Evolutionary conservation across 2,113 vertebrate genomes (phyloP), one percentile per base, ranked within the genome.

Genomic region (Cyprinodon brontotheroides): DNA sequence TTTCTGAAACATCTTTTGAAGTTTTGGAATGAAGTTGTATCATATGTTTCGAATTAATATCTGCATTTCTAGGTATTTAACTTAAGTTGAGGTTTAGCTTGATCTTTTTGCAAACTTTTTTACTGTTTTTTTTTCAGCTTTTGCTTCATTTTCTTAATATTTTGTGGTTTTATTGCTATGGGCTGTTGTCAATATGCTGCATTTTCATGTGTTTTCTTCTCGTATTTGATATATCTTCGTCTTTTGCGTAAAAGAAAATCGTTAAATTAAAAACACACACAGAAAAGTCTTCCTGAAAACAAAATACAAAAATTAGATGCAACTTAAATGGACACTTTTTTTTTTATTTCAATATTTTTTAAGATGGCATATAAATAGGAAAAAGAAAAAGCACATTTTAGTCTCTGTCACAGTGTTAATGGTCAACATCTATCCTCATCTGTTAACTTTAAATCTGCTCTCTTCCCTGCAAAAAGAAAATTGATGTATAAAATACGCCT

Each of bases 391-490:
- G 50, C 50, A n/a, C 50, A 57, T 57, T 57, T n/a, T 57, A 57
- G 50, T 65, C 57, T 15, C 45, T 48, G 62, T 1, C 22, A 13
- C n/a, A 36, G 68, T 57, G 45, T 57, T 76, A 48, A 60, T 70
- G 43, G 69, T 79, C 61, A 76, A 78, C 57, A 70, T 80, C 78
- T 61, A 9, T 59, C 50, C 50, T 57, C 40, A 63, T 59, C 77
- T 78, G 50, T 76, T 69, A 57, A 74, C 68, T 62, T 61, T 65
- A 77, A 72, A 70, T 68, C 79, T 81, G 79, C 77, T 74, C 45
- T 67, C 62, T 53, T 13, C 84, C 79, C 73, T 84, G 59, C 72
- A 70, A 84, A 76, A 84, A 77, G 70, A 84, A 82, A 86, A 91
- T 71, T 38, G 64, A 78, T 64, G 70, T 22, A 65, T 63, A 86